phyloP scores from a whole-genome alignment of 2,888 invertebrate species.

The Muscina levida region DNA sequence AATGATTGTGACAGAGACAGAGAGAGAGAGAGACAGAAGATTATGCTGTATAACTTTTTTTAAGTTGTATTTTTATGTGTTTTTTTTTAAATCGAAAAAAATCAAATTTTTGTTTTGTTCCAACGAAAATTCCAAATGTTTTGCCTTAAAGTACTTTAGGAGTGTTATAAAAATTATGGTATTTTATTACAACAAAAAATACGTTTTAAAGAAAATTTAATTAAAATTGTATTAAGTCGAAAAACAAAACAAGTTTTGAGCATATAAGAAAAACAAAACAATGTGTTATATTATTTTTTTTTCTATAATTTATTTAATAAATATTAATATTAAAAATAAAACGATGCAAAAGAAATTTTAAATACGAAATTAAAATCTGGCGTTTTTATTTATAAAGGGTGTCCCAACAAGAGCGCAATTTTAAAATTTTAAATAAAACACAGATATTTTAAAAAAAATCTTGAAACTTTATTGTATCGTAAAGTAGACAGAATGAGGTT shows the following conservation, averaged over 20 bases:
- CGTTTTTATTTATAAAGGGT: no score
- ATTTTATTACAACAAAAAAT: constrained; percentile 28
- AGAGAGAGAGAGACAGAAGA: no score
- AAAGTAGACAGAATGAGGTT: no score
- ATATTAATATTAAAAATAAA: constrained; percentile 22
- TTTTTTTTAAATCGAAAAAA: constrained; percentile 25
- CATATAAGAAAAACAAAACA: no score
- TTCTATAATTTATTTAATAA: constrained; percentile 32
- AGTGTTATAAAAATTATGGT: constrained; percentile 43
- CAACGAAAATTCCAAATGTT: constrained; percentile 32
- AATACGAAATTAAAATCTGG: not conserved
- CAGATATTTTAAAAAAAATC: no score
- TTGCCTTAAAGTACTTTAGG: constrained; percentile 46
- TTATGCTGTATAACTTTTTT: constrained; percentile 18
- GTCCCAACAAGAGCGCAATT: no score
- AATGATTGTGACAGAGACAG: constrained; percentile 5
- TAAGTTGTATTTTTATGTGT: constrained; percentile 45
- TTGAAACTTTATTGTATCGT: no score
- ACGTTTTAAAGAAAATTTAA: constrained; percentile 2
- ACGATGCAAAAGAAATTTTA: not conserved
- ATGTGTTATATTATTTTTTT: constrained; percentile 2
- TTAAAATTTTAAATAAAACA: no score
- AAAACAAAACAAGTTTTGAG: not conserved
- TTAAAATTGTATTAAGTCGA: constrained; percentile 16
- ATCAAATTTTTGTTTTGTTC: no score